Evolutionary conservation across 2,888 invertebrate genomes (phyloP).

Genomic region (Apamea sordens): DNA sequence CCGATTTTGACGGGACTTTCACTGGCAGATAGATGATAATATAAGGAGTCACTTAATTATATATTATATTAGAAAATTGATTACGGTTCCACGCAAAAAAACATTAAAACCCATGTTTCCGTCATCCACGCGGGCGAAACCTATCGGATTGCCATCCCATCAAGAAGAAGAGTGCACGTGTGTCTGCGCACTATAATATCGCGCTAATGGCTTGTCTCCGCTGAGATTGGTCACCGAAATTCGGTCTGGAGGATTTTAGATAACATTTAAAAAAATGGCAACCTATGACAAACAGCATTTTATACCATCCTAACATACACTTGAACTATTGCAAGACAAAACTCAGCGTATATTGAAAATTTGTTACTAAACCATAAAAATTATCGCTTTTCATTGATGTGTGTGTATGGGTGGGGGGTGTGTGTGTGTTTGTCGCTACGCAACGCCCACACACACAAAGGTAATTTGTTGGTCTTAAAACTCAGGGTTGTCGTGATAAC

Average conservation of each 20-base stretch:
- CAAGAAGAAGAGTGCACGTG: too few relatives aligned
- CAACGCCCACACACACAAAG: conserved; percentile 61
- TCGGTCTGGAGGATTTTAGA: too few relatives aligned
- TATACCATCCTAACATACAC: background rate
- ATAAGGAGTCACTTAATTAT: background rate
- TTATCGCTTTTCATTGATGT: conserved; percentile 69
- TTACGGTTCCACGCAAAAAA: too few relatives aligned
- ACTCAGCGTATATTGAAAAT: conserved; percentile 58
- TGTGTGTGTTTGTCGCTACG: conserved; percentile 44
- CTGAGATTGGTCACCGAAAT: too few relatives aligned
- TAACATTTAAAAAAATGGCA: background rate
- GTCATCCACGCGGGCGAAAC: too few relatives aligned
- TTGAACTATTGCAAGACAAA: conserved; percentile 33
- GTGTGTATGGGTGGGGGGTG: conserved; percentile 47
- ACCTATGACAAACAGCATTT: background rate
- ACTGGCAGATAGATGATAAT: background rate
- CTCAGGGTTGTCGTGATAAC: conserved; percentile 68
- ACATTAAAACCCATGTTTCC: too few relatives aligned
- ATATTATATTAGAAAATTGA: too few relatives aligned
- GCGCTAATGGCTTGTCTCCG: too few relatives aligned
- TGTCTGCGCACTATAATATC: too few relatives aligned
- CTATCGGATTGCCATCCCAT: too few relatives aligned
- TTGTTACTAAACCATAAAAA: conserved; percentile 71
- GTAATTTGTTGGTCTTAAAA: conserved; percentile 72
- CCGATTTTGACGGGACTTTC: background rate